These are phyloP conservation scores for Bombus confusus DNA, from an alignment of 1,140 invertebrate species.

Conservation along the genomic window DNA sequence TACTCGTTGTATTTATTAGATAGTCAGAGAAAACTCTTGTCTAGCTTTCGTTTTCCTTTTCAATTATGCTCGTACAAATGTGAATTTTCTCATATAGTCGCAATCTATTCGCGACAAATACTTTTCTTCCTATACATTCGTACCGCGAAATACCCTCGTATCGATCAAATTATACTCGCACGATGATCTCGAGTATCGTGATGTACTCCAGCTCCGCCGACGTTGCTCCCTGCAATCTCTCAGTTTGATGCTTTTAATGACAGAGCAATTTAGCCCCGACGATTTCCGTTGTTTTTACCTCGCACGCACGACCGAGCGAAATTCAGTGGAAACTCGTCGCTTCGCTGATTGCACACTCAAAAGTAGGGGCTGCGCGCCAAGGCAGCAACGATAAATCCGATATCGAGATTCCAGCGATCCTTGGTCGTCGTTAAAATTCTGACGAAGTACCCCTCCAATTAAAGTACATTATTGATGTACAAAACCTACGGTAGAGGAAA, in stretches of 20 bases:
- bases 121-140: too few relatives aligned
- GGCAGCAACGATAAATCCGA: constrained; percentile 2
- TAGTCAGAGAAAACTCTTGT: too few relatives aligned
- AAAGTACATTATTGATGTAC: constrained; percentile 18
- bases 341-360: constrained; percentile 11
- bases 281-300: constrained; percentile 14
- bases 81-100: too few relatives aligned
- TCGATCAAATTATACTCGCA: too few relatives aligned
- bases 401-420: not conserved
- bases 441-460: constrained; percentile 4
- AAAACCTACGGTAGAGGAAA: not conserved
- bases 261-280: constrained; percentile 8
- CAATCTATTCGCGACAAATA: too few relatives aligned
- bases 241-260: constrained; percentile 29
- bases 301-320: not conserved
- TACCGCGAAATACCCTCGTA: too few relatives aligned
- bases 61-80: too few relatives aligned
- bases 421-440: constrained; percentile 3
- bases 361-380: not conserved
- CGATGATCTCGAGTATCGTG: not conserved
- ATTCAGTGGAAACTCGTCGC: constrained; percentile 5
- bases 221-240: not conserved
- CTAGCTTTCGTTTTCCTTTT: too few relatives aligned
- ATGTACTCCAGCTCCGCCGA: not conserved
- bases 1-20: too few relatives aligned